Percentiles rank a stretch among this genome's conserved stretches.
These are phyloP conservation scores for Penaeus indicus DNA, from an alignment of 1,140 invertebrate genomes.

Conservation along the genomic window DNA sequence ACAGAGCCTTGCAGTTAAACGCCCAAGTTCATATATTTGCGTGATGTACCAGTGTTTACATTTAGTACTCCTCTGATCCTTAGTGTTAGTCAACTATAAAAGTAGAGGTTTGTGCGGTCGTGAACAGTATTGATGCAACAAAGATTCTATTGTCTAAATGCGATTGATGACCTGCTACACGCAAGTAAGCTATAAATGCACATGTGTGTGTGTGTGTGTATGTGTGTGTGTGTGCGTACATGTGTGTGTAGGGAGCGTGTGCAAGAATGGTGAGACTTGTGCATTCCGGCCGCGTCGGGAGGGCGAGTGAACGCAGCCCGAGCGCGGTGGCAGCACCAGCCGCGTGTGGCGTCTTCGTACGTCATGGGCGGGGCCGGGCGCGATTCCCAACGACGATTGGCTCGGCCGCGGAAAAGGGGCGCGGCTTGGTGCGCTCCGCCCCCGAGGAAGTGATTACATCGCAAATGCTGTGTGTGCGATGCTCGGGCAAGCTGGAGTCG, in stretches of 20 bases:
- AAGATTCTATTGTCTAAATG: slow-evolving; percentile 46
- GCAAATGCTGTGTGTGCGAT: slow-evolving; percentile 62
- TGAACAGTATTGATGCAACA: slow-evolving; percentile 20
- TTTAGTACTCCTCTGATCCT: background rate
- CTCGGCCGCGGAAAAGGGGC: slow-evolving; percentile 16
- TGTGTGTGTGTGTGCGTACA: slow-evolving; percentile 20
- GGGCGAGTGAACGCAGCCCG: slow-evolving; percentile 17
- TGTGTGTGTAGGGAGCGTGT: slow-evolving; percentile 9
- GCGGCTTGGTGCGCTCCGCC: slow-evolving; percentile 26
- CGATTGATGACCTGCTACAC: slow-evolving; percentile 47
- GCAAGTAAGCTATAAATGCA: slow-evolving; percentile 49
- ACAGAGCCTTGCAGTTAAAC: no score
- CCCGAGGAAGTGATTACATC: slow-evolving; percentile 61
- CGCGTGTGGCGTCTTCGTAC: slow-evolving; percentile 54
- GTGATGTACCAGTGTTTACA: no score
- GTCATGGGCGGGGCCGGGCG: slow-evolving; percentile 20
- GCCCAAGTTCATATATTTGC: no score
- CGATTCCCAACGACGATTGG: slow-evolving; percentile 58
- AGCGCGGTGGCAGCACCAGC: slow-evolving; percentile 61
- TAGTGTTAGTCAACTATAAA: background rate
- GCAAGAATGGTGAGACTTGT: slow-evolving; percentile 28
- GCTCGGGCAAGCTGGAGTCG: slow-evolving; percentile 59
- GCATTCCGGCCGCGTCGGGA: slow-evolving; percentile 29
- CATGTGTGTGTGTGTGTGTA: slow-evolving; percentile 43
- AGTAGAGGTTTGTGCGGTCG: no score